These are phyloP conservation scores for Rana temporaria DNA, from an alignment of 2,113 vertebrate species.

Conservation along the genomic window DNA sequence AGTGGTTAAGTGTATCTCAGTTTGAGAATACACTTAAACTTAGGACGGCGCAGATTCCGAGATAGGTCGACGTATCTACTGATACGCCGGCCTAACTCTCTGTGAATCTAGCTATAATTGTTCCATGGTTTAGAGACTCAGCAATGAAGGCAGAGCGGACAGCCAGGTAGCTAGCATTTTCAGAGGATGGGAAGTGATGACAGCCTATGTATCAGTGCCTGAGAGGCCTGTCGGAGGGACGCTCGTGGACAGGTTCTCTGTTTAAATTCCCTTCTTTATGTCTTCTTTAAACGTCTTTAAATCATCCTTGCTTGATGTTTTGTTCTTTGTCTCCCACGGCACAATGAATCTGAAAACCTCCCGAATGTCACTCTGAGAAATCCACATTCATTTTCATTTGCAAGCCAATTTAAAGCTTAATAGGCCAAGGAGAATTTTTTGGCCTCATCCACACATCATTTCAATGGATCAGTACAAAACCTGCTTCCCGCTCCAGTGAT, in stretches of 20 bases:
- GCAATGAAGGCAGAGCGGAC: no score
- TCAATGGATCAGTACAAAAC: slow-evolving; percentile 33
- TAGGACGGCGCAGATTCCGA: no score
- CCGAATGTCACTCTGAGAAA: slow-evolving; percentile 24
- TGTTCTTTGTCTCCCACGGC: not conserved
- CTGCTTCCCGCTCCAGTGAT: slow-evolving; percentile 8
- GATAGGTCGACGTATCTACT: no score
- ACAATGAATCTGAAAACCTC: slow-evolving; percentile 17
- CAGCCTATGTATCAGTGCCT: no score
- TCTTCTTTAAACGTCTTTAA: not conserved
- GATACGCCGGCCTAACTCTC: no score
- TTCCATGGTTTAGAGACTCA: no score
- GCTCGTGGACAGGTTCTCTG: not conserved
- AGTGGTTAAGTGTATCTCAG: no score
- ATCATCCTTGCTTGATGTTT: not conserved
- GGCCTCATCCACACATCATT: slow-evolving; percentile 32
- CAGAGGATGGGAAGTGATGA: no score
- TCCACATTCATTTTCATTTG: slow-evolving; percentile 35
- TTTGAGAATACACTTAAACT: no score
- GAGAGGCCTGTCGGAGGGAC: no score
- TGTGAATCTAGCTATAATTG: no score
- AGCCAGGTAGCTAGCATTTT: no score
- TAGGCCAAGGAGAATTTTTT: slow-evolving; percentile 42
- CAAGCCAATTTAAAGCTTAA: slow-evolving; percentile 39
- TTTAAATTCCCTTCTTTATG: not conserved